Evolutionary conservation across 2,888 invertebrate species (phyloP).

Genomic region (Platycheirus albimanus): DNA sequence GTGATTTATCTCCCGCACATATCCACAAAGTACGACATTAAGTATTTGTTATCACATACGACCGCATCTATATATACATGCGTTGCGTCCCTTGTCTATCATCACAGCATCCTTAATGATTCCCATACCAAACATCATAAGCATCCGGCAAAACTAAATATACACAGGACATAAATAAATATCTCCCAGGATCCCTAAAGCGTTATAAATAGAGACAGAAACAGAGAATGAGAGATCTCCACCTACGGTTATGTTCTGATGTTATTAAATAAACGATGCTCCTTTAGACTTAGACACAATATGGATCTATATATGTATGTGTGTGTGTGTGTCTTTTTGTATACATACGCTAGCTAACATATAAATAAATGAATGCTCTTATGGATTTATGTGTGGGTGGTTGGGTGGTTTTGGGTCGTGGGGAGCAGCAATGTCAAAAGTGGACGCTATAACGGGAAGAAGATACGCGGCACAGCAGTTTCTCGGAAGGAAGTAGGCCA

Average conservation of each 20-base stretch:
- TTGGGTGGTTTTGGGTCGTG: neutral
- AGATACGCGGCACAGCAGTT: neutral
- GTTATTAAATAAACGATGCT: slow-evolving; percentile 31
- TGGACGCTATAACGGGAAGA: slow-evolving; percentile 10
- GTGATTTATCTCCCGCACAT: slow-evolving; percentile 48
- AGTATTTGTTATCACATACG: slow-evolving; percentile 32
- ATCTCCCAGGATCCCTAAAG: slow-evolving; percentile 31
- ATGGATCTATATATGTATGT: too few relatives aligned
- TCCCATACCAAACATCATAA: slow-evolving; percentile 58
- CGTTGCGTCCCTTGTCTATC: slow-evolving; percentile 24
- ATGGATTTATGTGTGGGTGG: neutral
- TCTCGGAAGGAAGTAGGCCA: slow-evolving; percentile 22
- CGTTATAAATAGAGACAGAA: neutral
- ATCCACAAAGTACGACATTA: slow-evolving; percentile 14
- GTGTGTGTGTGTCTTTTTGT: too few relatives aligned
- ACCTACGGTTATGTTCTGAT: slow-evolving; percentile 12
- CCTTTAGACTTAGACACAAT: slow-evolving; percentile 15
- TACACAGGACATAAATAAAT: slow-evolving; percentile 51
- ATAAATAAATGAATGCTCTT: neutral
- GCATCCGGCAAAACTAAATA: slow-evolving; percentile 58
- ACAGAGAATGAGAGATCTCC: neutral
- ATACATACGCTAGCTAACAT: too few relatives aligned
- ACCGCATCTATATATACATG: slow-evolving; percentile 9
- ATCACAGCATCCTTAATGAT: slow-evolving; percentile 56
- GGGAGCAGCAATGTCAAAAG: slow-evolving; percentile 26